Conservation (phyloP, 2,113 vertebrate species). For the Pyrgilauda ruficollis region DNA sequence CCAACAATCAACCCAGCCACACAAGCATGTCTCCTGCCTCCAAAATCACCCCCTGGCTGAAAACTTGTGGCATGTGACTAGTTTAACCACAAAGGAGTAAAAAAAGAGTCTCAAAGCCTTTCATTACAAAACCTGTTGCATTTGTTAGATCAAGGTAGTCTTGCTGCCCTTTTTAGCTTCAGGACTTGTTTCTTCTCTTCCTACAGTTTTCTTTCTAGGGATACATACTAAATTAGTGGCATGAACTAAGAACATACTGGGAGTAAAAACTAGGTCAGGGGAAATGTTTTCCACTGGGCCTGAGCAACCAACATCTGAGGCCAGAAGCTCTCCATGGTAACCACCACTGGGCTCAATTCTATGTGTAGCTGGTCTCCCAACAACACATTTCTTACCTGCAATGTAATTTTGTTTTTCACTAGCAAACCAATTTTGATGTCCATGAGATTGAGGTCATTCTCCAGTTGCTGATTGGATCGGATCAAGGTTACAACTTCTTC, state of each 20-base stretch:
- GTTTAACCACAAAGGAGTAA: background rate
- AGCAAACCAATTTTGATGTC: constrained; percentile 98
- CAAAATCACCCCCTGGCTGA: fast-evolving
- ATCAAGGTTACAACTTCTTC: constrained; percentile 97
- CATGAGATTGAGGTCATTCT: constrained; percentile 98
- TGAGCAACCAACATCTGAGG: background rate
- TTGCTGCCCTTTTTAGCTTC: background rate
- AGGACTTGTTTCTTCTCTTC: background rate
- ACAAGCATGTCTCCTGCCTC: fast-evolving
- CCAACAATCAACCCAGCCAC: background rate
- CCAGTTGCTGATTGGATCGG: constrained; percentile 94
- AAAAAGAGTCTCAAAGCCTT: background rate
- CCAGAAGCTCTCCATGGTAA: background rate
- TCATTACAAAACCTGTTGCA: background rate
- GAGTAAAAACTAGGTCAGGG: background rate
- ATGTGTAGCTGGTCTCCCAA: background rate
- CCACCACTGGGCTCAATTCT: background rate
- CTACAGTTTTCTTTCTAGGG: background rate
- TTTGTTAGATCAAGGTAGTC: background rate
- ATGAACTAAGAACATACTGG: background rate
- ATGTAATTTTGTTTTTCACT: constrained; percentile 96
- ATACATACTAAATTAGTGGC: background rate
- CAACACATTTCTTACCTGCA: constrained; percentile 75
- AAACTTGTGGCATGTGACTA: background rate
- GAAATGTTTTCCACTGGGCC: background rate